Base-by-base conservation (phyloP, 35 echinoderm and acorn worm species). In the Stichopus chloronotus region DNA sequence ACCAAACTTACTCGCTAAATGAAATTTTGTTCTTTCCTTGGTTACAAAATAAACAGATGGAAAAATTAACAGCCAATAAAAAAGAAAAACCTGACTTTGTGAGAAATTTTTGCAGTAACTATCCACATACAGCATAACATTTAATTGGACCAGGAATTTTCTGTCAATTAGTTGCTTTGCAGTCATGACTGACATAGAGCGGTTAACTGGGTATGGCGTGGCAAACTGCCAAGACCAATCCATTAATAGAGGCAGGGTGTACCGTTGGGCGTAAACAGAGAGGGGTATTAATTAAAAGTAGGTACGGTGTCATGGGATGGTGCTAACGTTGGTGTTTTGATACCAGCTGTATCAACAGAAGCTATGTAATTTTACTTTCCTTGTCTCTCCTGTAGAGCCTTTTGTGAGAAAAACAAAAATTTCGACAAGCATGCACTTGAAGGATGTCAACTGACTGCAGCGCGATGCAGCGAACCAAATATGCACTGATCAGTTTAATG, bases 151-250 rank as follows among this genome's bases (percentile, higher is more conserved):
- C 19, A 74, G 69, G 22, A 74, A 74, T 74, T 74, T 74, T 74
- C 69, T 74, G 69, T 19, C 69, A 20, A 74, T 74, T 61, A n/a
- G 22, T 20, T 21, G 19, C 17, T 74, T 74, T 74, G 69, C 69
- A 20, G 69, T 74, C 69, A 74, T 74, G 69, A 16, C 69, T 74
- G 12, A 74, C 13, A 74, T 14, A 74, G 13, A 74, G 7, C 22
- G 69, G 17, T 74, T 74, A 20, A 74, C 69, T 74, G 69, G 22
- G 69, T 2, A 7, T 6, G 6, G 22, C 69, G 19, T 58, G 82
- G 82, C 82, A 85, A 10, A 4, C 21, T 85, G 82, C 82, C 82
- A 85, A 85, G 82, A 85, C 20, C 57, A 85, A 85, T 85, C 82
- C 82, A 85, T 85, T 85, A 85, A 58, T 57, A 56, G 17, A 85